Evolutionary conservation across 2,888 invertebrate species (phyloP).

Genomic region (Therioaphis trifolii): DNA sequence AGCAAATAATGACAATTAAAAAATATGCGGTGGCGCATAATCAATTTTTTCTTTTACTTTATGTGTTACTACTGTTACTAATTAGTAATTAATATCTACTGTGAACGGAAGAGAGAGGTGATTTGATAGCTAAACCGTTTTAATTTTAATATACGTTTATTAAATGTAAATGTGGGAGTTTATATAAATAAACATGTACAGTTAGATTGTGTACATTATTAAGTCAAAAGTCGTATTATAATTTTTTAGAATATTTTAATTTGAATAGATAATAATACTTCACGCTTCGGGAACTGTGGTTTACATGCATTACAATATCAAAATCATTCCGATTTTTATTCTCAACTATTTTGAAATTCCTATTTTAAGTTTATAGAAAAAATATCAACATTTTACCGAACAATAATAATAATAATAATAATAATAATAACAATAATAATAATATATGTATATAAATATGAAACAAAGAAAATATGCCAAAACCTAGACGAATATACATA

Average conservation of each 20-base stretch:
- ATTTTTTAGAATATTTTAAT: neutral
- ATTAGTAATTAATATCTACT: neutral
- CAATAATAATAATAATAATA: neutral
- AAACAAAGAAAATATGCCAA: neutral
- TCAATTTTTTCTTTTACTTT: neutral
- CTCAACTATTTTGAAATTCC: neutral
- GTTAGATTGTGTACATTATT: neutral
- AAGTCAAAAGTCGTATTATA: neutral
- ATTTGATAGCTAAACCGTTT: neutral
- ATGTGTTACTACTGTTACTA: neutral
- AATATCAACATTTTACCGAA: neutral
- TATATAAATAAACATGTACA: neutral
- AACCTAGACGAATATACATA: neutral
- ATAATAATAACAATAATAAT: neutral
- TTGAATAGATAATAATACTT: neutral
- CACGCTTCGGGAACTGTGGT: neutral
- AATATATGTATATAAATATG: too few relatives aligned
- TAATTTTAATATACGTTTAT: neutral
- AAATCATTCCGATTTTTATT: too few relatives aligned
- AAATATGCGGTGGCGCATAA: neutral
- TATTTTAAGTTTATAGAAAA: neutral
- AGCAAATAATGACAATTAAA: constrained; percentile 10
- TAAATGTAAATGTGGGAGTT: neutral
- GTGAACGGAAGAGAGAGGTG: neutral
- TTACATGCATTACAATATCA: too few relatives aligned